Base-by-base conservation (phyloP, 1,140 invertebrate genomes). In the Phortica variegata region DNA sequence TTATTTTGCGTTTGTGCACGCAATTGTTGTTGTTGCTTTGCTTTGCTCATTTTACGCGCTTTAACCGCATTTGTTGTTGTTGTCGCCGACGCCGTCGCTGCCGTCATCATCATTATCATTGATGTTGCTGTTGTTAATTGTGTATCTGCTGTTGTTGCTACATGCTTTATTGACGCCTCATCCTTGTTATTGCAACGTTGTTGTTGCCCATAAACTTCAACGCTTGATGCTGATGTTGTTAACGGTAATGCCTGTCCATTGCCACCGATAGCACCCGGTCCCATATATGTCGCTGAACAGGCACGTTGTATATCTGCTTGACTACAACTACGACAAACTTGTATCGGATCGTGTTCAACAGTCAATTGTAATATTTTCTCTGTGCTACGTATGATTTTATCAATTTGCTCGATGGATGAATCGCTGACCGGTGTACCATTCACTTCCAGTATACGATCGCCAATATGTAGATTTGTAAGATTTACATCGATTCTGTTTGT, bases 381-480 rank as follows among this genome's bases (percentile, higher is more conserved):
- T 0, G 87, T 86, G 58, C 86, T 85, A 52, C 83, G 80, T 46
- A 91, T 83, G 13, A 88, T 77, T 74, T 87, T 84, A 74, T 93
- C 88, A 39, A 91, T 85, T 47, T 85, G 87, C 53, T 88, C 84
- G 34, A 90, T 80, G 9, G 71, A 73, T 1, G 87, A 83, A 69
- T 90, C 88, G 68, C 85, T 87, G 0, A 94, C 87, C 3, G 90
- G 88, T 1, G 88, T 85, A 1, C 93, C 93, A 81, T 95, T 95
- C 12, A 96, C 89, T 81, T 96, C 93, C 39, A 95, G 78, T 49
- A 96, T 93, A 70, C 86, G 81, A 77, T 96, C 93, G 15, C 93
- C 93, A 57, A 95, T 88, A 73, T 91, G 91, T 29, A 93, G 79
- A 10, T 89, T 87, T 81, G 92, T 86, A 15, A 92, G 85, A 56